Evolutionary conservation across 2,888 invertebrate species (phyloP).

Genomic region (Lissocephala sabroskyi): DNA sequence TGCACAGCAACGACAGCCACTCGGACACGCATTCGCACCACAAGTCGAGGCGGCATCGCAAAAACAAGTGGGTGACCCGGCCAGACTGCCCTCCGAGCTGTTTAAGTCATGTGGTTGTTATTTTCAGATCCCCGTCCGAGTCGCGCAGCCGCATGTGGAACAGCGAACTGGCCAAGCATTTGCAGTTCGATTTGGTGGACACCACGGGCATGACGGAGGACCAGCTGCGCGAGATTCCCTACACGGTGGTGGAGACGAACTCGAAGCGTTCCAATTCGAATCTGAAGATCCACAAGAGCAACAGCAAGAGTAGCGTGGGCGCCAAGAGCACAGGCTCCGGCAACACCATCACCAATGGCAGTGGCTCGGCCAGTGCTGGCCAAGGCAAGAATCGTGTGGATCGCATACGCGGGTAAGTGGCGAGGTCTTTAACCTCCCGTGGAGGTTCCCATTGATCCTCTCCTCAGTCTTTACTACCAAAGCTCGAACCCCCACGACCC

Average conservation of each 20-base stretch:
- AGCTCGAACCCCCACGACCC: constrained; percentile 71
- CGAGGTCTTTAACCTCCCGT: constrained; percentile 4
- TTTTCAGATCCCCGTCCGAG: constrained; percentile 80
- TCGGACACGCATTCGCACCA: constrained; percentile 76
- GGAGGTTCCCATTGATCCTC: constrained; percentile 9
- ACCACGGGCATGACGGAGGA: constrained; percentile 91
- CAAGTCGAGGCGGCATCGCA: constrained; percentile 74
- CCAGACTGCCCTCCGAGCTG: neutral
- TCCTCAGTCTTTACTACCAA: constrained; percentile 71
- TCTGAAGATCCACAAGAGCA: constrained; percentile 72
- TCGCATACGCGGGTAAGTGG: constrained; percentile 71
- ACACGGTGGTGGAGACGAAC: constrained; percentile 86
- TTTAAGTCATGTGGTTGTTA: constrained; percentile 2
- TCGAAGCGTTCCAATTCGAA: constrained; percentile 70
- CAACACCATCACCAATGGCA: constrained; percentile 67
- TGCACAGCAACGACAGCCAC: constrained; percentile 74
- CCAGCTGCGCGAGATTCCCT: constrained; percentile 89
- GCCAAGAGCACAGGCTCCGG: constrained; percentile 67
- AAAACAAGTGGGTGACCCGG: constrained; percentile 74
- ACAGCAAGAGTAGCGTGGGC: constrained; percentile 69
- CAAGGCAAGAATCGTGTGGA: constrained; percentile 72
- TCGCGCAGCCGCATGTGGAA: constrained; percentile 80
- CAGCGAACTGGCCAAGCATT: constrained; percentile 85
- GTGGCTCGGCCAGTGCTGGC: constrained; percentile 55
- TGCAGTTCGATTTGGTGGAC: constrained; percentile 90